Evolutionary conservation across 2,113 vertebrate genomes (phyloP), one percentile per base, ranked within the genome.

Genomic region (Bubo blakistoni): DNA sequence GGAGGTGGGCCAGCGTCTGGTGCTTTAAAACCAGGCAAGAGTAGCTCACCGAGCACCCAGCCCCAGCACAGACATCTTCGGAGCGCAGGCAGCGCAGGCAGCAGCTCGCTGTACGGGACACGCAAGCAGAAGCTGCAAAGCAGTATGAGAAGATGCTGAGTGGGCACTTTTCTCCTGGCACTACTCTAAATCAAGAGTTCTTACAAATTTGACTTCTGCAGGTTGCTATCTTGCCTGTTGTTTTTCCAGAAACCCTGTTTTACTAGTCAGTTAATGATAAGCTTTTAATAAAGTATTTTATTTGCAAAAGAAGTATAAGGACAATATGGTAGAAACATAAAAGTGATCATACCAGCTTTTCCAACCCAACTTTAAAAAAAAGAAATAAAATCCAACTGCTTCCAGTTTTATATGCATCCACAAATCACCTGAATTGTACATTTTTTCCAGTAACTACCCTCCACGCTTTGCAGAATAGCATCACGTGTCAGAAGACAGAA

Each of bases 21-120:
- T 8, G 32, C 71, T 54, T 17, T 38, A 14, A 10, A 16, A 14
- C 18, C 26, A 16, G 62, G 4, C 4, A 25, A 6, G 19, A n/a
- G 15, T 1, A 42, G 12, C 30, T 19, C 32, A 0, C 3, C 32
- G 0, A 14, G 57, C 0, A 4, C 4, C 52, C 55, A 16, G 81
- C 32, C 4, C 2, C 13, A 5, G 66, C 19, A 2, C 73, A 16
- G 54, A 1, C 27, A 3, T 3, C 55, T 46, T 7, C 7, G 44
- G 44, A 46, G 88, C 66, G 12, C 10, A 0, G 16, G 54, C 44
- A 40, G 66, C 3, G 3, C 1, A 15, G 59, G 3, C 32, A 8
- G 66, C 2, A 1, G 32, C 30, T 7, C 29, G 5, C 65, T 7
- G 16, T 8, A 15, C 11, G 5, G 4, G 36, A 11, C 25, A 8